Conservation (phyloP, 2,113 vertebrate species). For the Paramisgurnus dabryanus region DNA sequence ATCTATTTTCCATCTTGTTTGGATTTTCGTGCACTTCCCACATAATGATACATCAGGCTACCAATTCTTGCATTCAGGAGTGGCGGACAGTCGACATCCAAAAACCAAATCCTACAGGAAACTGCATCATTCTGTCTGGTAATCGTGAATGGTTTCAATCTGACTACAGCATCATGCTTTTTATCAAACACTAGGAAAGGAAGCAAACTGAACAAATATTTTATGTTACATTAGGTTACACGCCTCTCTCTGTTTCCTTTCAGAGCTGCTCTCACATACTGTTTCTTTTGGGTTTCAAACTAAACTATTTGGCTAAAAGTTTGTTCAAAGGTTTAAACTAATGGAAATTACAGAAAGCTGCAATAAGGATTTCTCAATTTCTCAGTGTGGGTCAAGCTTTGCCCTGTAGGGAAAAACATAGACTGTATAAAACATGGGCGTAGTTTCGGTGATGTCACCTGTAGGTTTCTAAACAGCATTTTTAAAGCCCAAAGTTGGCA, state of each 20-base stretch:
- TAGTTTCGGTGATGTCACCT: too few species aligned
- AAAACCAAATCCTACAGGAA: too few species aligned
- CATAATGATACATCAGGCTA: too few species aligned
- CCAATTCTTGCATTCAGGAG: too few species aligned
- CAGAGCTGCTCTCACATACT: constrained; percentile 55
- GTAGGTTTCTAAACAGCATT: too few species aligned
- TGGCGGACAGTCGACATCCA: too few species aligned
- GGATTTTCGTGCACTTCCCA: background rate
- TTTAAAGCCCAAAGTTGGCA: too few species aligned
- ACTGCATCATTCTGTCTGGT: too few species aligned
- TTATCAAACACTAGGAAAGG: constrained; percentile 17
- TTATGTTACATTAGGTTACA: constrained; percentile 47
- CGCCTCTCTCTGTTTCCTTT: constrained; percentile 56
- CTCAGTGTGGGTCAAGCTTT: too few species aligned
- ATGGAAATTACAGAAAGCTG: constrained; percentile 4
- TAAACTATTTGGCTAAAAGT: constrained; percentile 41
- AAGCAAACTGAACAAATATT: constrained; percentile 39
- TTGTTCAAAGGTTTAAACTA: background rate
- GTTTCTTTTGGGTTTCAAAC: constrained; percentile 46
- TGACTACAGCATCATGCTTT: constrained; percentile 20
- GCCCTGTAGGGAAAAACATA: too few species aligned
- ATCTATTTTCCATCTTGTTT: background rate
- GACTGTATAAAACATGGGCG: too few species aligned
- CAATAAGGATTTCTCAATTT: too few species aligned
- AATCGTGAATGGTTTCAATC: background rate